Conservation (phyloP, 2,113 vertebrate species). For the Phyllostomus discolor region DNA sequence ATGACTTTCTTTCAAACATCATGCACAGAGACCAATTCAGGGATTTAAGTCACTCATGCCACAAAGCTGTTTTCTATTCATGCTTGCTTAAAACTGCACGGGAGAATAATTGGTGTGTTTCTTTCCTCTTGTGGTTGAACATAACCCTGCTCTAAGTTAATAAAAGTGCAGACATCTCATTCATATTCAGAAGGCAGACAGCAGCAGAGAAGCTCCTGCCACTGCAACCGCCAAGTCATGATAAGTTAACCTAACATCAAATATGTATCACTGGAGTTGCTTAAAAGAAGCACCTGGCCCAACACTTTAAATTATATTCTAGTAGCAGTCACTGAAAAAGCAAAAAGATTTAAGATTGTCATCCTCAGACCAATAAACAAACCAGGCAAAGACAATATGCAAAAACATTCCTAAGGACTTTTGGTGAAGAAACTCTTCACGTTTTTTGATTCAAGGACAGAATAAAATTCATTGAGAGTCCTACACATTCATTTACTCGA, state of each 20-base stretch:
- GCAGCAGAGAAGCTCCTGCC: constrained; percentile 23
- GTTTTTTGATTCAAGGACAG: neutral
- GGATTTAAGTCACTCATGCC: constrained; percentile 60
- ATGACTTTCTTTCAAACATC: constrained; percentile 71
- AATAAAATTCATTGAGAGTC: neutral
- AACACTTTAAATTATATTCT: neutral
- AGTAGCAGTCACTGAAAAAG: neutral
- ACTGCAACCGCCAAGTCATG: neutral
- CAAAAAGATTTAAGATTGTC: neutral
- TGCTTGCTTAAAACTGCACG: constrained; percentile 53
- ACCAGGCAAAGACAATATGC: neutral
- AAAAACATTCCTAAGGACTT: neutral
- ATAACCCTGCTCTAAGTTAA: constrained; percentile 62
- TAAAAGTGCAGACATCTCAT: neutral
- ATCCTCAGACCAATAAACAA: neutral
- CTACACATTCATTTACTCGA: neutral
- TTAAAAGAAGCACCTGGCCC: neutral
- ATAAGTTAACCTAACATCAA: constrained; percentile 37
- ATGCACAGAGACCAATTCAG: constrained; percentile 52
- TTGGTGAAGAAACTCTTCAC: neutral
- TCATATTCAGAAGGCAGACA: constrained; percentile 41
- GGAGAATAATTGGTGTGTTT: constrained; percentile 48
- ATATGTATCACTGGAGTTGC: neutral
- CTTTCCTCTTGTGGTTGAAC: constrained; percentile 38
- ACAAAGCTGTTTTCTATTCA: constrained; percentile 39